These are phyloP conservation scores for Dendrocopos noguchii DNA, from an alignment of 2,113 vertebrate species.

Conservation along the genomic window DNA sequence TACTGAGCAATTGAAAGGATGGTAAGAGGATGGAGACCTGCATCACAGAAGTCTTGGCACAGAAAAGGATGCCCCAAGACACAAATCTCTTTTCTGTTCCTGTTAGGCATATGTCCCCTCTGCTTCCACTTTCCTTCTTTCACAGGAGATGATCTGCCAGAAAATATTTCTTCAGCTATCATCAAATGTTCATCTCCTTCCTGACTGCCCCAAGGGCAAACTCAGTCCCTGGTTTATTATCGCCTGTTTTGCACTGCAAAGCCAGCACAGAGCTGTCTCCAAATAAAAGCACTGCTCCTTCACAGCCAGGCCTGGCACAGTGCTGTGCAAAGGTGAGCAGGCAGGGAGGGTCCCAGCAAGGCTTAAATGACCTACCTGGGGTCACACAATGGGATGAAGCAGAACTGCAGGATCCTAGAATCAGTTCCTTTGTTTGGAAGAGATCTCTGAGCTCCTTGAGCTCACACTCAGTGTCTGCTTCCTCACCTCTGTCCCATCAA, in stretches of 20 bases:
- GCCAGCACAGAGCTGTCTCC: neutral
- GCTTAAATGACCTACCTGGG: neutral
- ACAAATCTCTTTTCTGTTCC: conserved; percentile 14
- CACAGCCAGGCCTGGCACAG: neutral
- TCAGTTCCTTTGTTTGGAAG: too few species aligned
- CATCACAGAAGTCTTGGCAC: conserved; percentile 14
- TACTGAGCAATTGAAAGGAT: neutral
- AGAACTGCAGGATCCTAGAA: neutral
- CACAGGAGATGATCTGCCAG: conserved; percentile 38
- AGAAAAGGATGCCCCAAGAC: conserved; percentile 44
- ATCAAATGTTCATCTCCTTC: conserved; percentile 44
- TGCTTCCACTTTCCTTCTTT: conserved; percentile 42
- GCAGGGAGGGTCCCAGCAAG: neutral
- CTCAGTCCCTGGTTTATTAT: conserved; percentile 27
- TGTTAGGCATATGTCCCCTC: conserved; percentile 18
- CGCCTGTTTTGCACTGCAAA: neutral
- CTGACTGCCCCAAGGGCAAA: conserved; percentile 43
- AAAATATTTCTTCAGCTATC: conserved; percentile 53
- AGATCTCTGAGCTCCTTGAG: too few species aligned
- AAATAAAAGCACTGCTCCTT: neutral
- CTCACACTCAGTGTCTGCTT: neutral
- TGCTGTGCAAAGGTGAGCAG: neutral
- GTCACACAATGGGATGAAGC: accelerated
- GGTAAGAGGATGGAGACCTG: conserved; percentile 20
- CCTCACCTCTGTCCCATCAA: neutral